Base-by-base conservation (phyloP, 2,113 vertebrate species). In the Pantherophis guttatus region DNA sequence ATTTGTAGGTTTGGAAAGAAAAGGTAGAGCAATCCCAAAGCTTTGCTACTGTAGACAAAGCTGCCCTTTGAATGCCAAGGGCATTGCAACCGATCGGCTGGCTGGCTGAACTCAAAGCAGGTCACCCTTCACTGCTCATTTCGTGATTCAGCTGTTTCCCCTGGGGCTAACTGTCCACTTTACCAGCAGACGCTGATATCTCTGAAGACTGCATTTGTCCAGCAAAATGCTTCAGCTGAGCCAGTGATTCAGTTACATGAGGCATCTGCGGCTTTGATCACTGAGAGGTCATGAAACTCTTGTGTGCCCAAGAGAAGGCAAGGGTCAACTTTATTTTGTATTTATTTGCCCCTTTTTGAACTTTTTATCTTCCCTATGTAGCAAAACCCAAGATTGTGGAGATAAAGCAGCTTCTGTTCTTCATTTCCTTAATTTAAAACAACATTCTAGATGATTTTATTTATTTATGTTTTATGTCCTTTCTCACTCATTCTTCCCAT, bases 361-460 rank as follows among this genome's bases (percentile, higher is more conserved):
- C 92, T 24, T 94, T 94, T 50, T 54, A 95, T 95, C 95, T 96
- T 94, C 94, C 87, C 94, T 96, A 93, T 50, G 48, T 95, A 96
- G 96, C 93, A 70, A 96, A 97, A 97, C 96, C 93, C 96, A 97
- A 96, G 97, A 96, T 95, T 95, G 91, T 96, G 95, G 96, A 95
- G 95, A 93, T 92, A 75, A 94, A 95, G 96, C 94, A 96, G 89
- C 8, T 97, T 97, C 95, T 39, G 95, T 96, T 95, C 92, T 92
- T 95, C 93, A 94, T 95, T 95, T 95, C 94, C 94, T 96, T 96
- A 94, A 95, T 92, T 93, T 96, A 81, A 81, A 81, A 81, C 33
- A 91, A 96, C 97, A 94, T 33, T 92, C 86, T 17, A 48, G 58
- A 39, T 8, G 7, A 39, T 88, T 96, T 96, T 91, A 93, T 75